Evolutionary conservation across 2,797 vertebrate species (phyloP), one percentile per base, ranked within the genome.

Genomic region (Holocentrus rufus): DNA sequence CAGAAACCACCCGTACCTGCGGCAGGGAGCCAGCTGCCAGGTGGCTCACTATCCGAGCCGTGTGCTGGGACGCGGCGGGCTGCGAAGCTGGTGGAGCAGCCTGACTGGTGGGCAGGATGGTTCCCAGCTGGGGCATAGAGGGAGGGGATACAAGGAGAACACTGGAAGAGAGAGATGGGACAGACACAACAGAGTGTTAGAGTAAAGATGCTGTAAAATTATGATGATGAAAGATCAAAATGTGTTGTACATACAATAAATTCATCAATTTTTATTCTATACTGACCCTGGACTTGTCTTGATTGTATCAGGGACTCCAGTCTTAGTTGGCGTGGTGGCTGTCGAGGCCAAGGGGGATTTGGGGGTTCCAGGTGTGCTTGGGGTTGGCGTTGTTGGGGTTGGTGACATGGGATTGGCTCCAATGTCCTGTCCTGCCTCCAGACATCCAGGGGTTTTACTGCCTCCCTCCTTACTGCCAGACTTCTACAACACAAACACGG

Each of bases 91-190:
- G 92, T 1, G 89, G 79, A 1, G 81, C 91, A 2, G 91, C 91
- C 81, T 96, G 95, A 60, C 94, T 85, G 31, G 92, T 88, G 74
- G 96, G 96, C 11, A 98, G 91, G 87, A 99, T 88, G 0, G 96
- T 94, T 72, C 97, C 96, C 13, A 98, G 94, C 89, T 98, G 97
- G 0, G 97, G 95, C 93, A 98, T 94, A 7, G 96, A 90, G 0
- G 97, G 96, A 50, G 97, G 95, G 1, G 97, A 96, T 7, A 99
- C 95, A 67, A 99, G 91, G 27, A 99, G 95, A 80, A 99, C 96
- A 1, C 97, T 99, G 87, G 3, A 27, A 27, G 6, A 54, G 53
- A 58, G 8, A 72, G 17, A 65, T 27, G 17, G 59, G 59, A 15
- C 7, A 56, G 17, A 58, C 1, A 23, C 6, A 65, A 42, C 1